These are phyloP conservation scores for Cyphomyrus plagiostoma DNA, from an alignment of 2,113 vertebrate genomes.

Conservation along the genomic window DNA sequence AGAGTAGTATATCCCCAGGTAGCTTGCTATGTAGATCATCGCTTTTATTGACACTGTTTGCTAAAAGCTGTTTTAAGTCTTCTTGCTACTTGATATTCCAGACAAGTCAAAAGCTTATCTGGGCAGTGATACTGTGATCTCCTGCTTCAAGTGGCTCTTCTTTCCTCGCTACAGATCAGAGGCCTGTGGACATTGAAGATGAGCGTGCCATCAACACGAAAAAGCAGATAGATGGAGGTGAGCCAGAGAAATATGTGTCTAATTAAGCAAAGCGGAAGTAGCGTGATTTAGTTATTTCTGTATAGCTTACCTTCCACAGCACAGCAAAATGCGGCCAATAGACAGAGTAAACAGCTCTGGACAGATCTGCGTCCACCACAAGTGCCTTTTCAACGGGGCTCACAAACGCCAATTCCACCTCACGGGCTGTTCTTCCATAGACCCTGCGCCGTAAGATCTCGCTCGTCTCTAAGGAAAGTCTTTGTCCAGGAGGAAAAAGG, in stretches of 20 bases:
- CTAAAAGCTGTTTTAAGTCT: background rate
- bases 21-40: background rate
- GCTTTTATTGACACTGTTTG: background rate
- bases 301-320: constrained; percentile 1
- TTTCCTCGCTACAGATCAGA: constrained; percentile 51
- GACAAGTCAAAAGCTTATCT: background rate
- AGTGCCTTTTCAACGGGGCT: background rate
- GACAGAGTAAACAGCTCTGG: background rate
- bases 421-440: background rate
- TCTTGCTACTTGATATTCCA: background rate
- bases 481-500: constrained; percentile 25
- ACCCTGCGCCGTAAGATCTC: constrained; percentile 6
- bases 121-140: background rate
- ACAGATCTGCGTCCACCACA: background rate
- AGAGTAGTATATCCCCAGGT: background rate
- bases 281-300: background rate
- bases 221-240: constrained; percentile 53
- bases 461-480: constrained; percentile 15
- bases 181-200: constrained; percentile 58
- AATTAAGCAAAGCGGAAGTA: background rate
- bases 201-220: constrained; percentile 48
- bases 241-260: constrained; percentile 21
- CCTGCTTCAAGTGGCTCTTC: constrained; percentile 37
- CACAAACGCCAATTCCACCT: background rate
- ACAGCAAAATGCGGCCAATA: background rate